Evolutionary conservation across 2,113 vertebrate species (phyloP).

Genomic region (Protobothrops flavoviridis): DNA sequence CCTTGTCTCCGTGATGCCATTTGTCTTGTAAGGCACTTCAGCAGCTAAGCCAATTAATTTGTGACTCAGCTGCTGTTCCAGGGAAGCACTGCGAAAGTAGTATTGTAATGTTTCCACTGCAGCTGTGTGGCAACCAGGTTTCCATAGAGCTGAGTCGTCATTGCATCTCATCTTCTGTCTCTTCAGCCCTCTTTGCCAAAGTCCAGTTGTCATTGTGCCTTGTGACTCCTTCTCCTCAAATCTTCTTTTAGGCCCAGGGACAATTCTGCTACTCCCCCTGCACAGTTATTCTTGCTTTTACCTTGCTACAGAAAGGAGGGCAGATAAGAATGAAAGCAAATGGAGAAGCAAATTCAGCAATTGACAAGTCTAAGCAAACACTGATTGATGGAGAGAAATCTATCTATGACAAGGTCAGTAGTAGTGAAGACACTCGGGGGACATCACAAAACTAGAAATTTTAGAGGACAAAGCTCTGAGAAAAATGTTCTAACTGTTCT

Average conservation of each 20-base stretch:
- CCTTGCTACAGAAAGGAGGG: not conserved
- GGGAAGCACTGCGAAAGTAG: not conserved
- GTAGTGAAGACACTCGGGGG: not conserved
- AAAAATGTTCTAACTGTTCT: not conserved
- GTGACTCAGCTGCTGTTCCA: not conserved
- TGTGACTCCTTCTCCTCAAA: not conserved
- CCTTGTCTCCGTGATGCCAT: not conserved
- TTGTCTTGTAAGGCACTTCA: not conserved
- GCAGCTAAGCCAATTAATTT: not conserved
- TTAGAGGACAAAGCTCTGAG: not conserved
- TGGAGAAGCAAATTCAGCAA: not conserved
- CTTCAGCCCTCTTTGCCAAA: not conserved
- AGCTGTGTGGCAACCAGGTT: not conserved
- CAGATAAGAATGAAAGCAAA: not conserved
- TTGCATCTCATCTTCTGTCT: not conserved
- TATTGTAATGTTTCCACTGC: not conserved
- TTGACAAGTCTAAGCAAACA: not conserved
- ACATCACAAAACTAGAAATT: not conserved
- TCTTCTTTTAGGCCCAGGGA: not conserved
- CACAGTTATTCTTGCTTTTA: not conserved
- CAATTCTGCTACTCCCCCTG: not conserved
- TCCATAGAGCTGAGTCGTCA: not conserved
- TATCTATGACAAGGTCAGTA: not conserved
- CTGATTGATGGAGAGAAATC: not conserved
- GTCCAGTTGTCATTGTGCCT: not conserved